Base-by-base conservation (phyloP, 2,888 invertebrate genomes). In the Osedax fenrisi region DNA sequence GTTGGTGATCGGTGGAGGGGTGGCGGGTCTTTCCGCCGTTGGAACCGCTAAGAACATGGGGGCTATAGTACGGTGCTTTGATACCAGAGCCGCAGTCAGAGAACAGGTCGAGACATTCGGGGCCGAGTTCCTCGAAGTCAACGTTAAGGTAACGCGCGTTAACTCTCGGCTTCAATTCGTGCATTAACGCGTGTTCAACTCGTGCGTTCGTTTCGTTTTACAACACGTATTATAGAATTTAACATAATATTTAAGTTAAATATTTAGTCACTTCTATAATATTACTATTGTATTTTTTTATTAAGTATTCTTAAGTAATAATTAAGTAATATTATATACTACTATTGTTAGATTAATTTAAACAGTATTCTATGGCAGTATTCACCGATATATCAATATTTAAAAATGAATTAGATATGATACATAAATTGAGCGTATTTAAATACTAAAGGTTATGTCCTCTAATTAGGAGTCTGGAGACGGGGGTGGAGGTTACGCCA, bases 31-130 rank as follows among this genome's bases (percentile, higher is more conserved):
- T 78, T 90, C 92, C 26, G 91, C 92, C 26, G 89, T 91, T 72
- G 92, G 90, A 26, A 91, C 92, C 81, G 92, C 92, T 62, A 80
- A 89, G 88, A 87, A 90, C 84, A 91, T 93, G 91, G 93, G 92
- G 21, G 92, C 92, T 75, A 89, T 92, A 76, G 92, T 92, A 0
- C 86, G 92, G 75, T 92, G 90, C 73, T 93, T 93, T 84, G 92
- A 93, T 84, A 92, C 92, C 0, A 86, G 92, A 76, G 89, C 90
- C 2, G 91, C 90, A 2, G 85, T 84, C 3, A 83, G 82, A 73
- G 85, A 85, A 78, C 85, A 85, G 77, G 90, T 92, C 10, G 91
- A 92, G 85, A 91, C 91, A 62, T 88, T 93, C 81, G 92, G 92
- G 22, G 92, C 92, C 0, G 91, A 92, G 85, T 93, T 92, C 85